phyloP scores from a whole-genome alignment of 1,140 invertebrate species.

The Manduca sexta region DNA sequence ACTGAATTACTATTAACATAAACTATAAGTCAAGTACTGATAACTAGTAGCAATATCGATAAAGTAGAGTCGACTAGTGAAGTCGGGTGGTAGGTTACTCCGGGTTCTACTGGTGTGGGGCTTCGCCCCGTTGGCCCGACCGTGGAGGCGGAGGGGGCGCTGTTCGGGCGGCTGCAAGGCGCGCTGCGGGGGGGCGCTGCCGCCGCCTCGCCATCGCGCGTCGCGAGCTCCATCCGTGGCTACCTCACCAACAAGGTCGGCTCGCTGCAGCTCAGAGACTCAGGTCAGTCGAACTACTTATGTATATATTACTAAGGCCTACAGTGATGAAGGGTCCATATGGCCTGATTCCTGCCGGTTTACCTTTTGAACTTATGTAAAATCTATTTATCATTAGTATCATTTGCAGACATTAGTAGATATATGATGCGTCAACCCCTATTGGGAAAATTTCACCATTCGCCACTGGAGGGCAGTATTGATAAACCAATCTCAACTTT shows the following conservation, averaged over 20 bases:
- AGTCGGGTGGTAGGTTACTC: no score
- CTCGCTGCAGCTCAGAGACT: slow-evolving; percentile 60
- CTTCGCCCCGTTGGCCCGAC: slow-evolving; percentile 68
- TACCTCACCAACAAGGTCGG: slow-evolving; percentile 61
- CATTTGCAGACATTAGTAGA: no score
- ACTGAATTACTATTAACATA: slow-evolving; percentile 35
- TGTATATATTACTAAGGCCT: background rate
- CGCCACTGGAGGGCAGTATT: no score
- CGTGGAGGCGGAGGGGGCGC: slow-evolving; percentile 72
- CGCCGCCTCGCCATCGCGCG: slow-evolving; percentile 59
- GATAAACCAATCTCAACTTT: no score
- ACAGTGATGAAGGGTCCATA: background rate
- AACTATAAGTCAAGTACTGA: no score
- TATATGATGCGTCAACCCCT: no score
- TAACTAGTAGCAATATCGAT: no score
- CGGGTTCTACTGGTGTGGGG: slow-evolving; percentile 16
- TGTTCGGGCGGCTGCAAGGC: slow-evolving; percentile 67
- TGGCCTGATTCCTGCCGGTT: no score
- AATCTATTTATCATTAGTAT: no score
- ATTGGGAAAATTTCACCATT: no score
- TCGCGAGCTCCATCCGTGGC: slow-evolving; percentile 60
- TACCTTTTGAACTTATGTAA: no score
- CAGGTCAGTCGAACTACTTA: slow-evolving; percentile 49
- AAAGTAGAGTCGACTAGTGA: no score
- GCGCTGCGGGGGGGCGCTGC: slow-evolving; percentile 70